These are phyloP conservation scores for Ailuropoda melanoleuca DNA, from an alignment of 2,113 vertebrate species.

Conservation along the genomic window DNA sequence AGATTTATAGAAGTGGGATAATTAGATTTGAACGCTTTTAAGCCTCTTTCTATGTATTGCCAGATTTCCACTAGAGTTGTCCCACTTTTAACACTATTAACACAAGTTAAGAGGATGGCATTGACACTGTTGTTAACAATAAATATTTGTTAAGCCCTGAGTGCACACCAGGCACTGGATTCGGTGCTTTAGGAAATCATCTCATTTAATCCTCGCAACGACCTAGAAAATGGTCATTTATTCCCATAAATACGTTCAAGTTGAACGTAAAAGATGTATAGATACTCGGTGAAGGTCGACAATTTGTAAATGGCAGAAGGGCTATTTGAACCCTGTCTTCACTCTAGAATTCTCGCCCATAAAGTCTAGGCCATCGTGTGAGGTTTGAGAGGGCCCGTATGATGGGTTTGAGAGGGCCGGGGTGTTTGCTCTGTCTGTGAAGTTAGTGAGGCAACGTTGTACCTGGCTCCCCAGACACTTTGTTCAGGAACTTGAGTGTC, in stretches of 20 bases:
- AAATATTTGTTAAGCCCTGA: neutral
- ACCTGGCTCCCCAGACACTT: neutral
- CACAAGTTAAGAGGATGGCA: neutral
- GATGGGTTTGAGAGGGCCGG: neutral
- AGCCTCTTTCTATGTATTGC: neutral
- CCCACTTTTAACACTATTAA: neutral
- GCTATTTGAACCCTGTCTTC: neutral
- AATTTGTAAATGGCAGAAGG: neutral
- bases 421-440: rapidly evolving
- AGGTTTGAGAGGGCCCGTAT: neutral
- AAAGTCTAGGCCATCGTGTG: neutral
- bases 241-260: no score
- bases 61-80: neutral
- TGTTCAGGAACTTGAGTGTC: neutral
- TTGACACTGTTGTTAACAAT: neutral
- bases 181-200: neutral
- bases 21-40: neutral
- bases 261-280: neutral
- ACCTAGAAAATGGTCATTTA: neutral
- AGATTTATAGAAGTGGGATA: neutral
- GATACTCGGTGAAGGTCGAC: neutral
- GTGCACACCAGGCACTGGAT: neutral
- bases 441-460: rapidly evolving
- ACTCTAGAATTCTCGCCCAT: neutral
- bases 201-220: neutral